A percentile compares a stretch with the other conserved stretches of the same genome.
Evolutionary conservation across 2,113 vertebrate genomes (phyloP).

Genomic region (Gyps fulvus): DNA sequence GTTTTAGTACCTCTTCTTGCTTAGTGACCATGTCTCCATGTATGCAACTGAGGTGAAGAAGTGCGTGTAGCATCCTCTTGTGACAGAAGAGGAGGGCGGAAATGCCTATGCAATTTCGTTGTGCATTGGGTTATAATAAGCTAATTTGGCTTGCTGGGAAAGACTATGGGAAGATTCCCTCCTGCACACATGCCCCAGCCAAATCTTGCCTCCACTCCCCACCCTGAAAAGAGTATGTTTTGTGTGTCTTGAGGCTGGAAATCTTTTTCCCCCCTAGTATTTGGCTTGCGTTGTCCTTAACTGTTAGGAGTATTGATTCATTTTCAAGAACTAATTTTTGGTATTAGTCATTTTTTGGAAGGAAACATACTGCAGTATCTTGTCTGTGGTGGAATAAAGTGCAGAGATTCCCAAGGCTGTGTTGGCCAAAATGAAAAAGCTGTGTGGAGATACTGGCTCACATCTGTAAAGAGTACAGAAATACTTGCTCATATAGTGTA

Average conservation of each 20-base stretch:
- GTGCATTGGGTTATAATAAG: not conserved
- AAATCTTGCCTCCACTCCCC: not conserved
- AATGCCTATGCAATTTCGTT: not conserved
- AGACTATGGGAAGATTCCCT: not conserved
- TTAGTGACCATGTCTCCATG: accelerated
- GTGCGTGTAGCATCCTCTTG: accelerated
- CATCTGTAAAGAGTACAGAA: not conserved
- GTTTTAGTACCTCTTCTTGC: not conserved
- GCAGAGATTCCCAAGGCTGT: not conserved
- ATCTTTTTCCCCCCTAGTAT: accelerated
- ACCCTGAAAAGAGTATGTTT: not conserved
- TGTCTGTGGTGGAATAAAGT: not conserved
- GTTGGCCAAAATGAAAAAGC: not conserved
- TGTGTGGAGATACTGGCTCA: accelerated
- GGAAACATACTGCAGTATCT: not conserved
- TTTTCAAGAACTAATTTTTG: not conserved
- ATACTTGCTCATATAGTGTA: not conserved
- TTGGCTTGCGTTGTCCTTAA: not conserved
- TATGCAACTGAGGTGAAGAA: not conserved
- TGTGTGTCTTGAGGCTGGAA: not conserved
- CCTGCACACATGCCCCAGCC: accelerated
- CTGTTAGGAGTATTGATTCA: not conserved
- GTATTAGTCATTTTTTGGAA: not conserved
- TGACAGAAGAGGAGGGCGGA: not conserved
- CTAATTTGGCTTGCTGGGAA: not conserved